Evolutionary conservation across 2,797 vertebrate genomes (phyloP).

Genomic region (Danio choprae): DNA sequence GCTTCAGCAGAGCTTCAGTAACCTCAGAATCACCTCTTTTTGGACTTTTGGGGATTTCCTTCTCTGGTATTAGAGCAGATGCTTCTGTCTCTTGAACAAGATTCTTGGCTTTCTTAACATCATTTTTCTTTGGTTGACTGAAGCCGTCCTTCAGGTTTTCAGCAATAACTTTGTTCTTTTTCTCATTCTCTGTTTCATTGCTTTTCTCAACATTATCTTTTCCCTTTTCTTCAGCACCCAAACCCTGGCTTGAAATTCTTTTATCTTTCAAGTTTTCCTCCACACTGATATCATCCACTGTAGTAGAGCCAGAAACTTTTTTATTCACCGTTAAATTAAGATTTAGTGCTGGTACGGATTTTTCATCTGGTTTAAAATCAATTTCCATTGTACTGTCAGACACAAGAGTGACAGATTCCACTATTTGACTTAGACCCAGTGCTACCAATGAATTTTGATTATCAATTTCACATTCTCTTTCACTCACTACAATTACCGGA

Average conservation of each 20-base stretch:
- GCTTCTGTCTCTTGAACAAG: background rate
- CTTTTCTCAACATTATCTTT: constrained; percentile 38
- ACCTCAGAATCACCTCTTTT: constrained; percentile 48
- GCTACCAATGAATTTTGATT: constrained; percentile 34
- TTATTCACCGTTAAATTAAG: constrained; percentile 36
- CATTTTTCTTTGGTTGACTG: constrained; percentile 41
- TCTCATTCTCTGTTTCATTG: background rate
- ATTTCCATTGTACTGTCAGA: constrained; percentile 52
- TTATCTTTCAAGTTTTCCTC: constrained; percentile 35
- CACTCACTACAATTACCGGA: constrained; percentile 22
- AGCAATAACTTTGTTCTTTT: background rate
- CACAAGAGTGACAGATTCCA: background rate
- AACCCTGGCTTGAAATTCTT: background rate
- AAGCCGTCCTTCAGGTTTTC: constrained; percentile 32
- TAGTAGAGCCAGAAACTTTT: background rate
- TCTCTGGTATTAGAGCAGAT: constrained; percentile 11
- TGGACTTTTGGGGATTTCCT: constrained; percentile 31
- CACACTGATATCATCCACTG: constrained; percentile 18
- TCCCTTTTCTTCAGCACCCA: background rate
- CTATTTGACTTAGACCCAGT: constrained; percentile 58
- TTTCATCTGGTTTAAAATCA: constrained; percentile 61
- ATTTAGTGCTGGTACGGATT: constrained; percentile 37
- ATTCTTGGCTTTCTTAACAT: constrained; percentile 45
- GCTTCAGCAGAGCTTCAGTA: constrained; percentile 27
- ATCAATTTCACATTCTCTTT: background rate